Evolutionary conservation across 2,888 invertebrate species (phyloP), one percentile per base, ranked within the genome.

Genomic region (Danaus chrysippus): DNA sequence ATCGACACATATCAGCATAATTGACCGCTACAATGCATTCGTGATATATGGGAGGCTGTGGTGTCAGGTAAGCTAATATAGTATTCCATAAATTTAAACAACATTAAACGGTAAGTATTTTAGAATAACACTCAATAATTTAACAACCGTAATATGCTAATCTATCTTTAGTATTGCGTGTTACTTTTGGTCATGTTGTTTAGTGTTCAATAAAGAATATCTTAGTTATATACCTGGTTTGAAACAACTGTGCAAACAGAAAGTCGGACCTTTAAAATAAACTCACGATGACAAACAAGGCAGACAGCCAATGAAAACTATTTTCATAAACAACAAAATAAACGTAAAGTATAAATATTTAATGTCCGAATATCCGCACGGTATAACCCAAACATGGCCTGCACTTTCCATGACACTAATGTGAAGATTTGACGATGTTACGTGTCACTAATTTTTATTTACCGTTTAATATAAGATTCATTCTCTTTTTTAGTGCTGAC

Each of bases 221-320:
- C 9, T 46, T 56, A 19, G 52, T 41, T 19, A 41, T n/a, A 54
- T 42, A 62, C 42, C n/a, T 15, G 15, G 11, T 17, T 59, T 49
- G 15, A 53, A 11, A 59, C 71, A 69, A 67, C 65, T 73, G 70
- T 61, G 54, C 63, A 70, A 69, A 69, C 63, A 70, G 56, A 63
- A 58, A 65, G 52, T 54, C 62, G 64, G 61, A 59, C 53, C 54
- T 56, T 54, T 55, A 57, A 59, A 62, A 64, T 62, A 58, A 56
- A 49, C 34, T 49, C 66, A 62, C 62, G 64, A 62, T 54, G 63
- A 63, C 60, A 61, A 67, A 64, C 58, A 57, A 67, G 70, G 70
- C 70, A 68, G 12, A 8, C 41, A 59, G 81, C 81, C 83, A 84
- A 83, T 70, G 60, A 66, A 70, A 67, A 67, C 59, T 72, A 71